These are phyloP conservation scores for Eupithecia dodoneata DNA, from an alignment of 2,888 invertebrate species.

Conservation along the genomic window DNA sequence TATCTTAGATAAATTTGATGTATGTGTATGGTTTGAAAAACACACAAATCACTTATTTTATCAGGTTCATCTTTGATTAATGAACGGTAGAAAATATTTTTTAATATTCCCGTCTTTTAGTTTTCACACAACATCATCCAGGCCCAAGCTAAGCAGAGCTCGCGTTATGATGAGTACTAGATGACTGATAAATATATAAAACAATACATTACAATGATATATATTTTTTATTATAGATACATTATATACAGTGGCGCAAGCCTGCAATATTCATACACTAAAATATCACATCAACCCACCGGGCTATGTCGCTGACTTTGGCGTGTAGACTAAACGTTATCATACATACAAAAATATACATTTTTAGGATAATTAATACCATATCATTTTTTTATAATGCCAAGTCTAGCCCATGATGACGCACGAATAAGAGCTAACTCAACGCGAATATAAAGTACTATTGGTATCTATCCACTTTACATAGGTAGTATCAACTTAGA, in stretches of 20 bases:
- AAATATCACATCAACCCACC: neutral
- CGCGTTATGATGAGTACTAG: too few relatives aligned
- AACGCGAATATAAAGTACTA: conserved; percentile 70
- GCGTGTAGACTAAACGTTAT: neutral
- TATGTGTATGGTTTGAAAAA: too few relatives aligned
- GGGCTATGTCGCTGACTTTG: neutral
- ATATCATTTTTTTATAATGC: conserved; percentile 42
- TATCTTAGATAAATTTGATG: too few relatives aligned
- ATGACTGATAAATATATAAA: too few relatives aligned
- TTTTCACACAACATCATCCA: too few relatives aligned
- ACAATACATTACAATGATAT: too few relatives aligned
- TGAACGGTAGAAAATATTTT: too few relatives aligned
- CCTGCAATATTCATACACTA: neutral
- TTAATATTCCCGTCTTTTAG: too few relatives aligned
- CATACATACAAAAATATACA: neutral
- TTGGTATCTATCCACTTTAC: conserved; percentile 16
- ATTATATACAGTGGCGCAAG: neutral
- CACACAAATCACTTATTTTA: too few relatives aligned
- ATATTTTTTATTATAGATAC: too few relatives aligned
- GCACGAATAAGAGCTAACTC: conserved; percentile 62
- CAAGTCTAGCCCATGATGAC: conserved; percentile 49
- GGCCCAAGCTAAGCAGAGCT: too few relatives aligned
- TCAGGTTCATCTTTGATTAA: too few relatives aligned
- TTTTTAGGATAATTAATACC: conserved; percentile 11
- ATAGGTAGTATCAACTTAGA: neutral